Evolutionary conservation across 2,797 vertebrate genomes (phyloP).

Genomic region (Perdix hodgsoniae): DNA sequence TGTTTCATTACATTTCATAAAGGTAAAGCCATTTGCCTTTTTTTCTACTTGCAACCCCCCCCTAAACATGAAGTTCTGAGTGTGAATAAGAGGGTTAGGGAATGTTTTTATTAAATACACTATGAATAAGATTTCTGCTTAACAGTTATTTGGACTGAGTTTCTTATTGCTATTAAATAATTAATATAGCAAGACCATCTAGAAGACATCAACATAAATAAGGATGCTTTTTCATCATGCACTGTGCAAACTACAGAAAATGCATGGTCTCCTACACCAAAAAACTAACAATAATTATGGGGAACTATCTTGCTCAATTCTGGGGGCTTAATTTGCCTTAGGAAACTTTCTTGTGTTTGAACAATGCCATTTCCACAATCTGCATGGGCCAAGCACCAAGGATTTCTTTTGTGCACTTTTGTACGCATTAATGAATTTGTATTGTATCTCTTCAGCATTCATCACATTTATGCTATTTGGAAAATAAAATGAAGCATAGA

Average conservation of each 20-base stretch:
- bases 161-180: neutral
- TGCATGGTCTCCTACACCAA: neutral
- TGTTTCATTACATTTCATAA: neutral
- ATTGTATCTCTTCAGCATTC: neutral
- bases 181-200: neutral
- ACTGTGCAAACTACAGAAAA: neutral
- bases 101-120: neutral
- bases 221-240: neutral
- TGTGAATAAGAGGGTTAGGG: neutral
- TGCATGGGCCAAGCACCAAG: neutral
- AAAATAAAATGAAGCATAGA: neutral
- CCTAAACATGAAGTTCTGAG: neutral
- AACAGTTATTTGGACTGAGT: neutral
- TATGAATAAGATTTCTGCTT: neutral
- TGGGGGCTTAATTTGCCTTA: neutral
- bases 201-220: neutral
- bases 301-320: neutral
- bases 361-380: neutral
- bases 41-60: neutral
- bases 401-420: neutral
- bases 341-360: neutral
- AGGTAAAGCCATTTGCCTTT: neutral
- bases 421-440: neutral
- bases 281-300: neutral
- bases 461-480: accelerated